These are phyloP conservation scores for Lycopodina hypogea DNA, from an alignment of 37 sponge, comb jelly and placozoan genomes.

Conservation along the genomic window DNA sequence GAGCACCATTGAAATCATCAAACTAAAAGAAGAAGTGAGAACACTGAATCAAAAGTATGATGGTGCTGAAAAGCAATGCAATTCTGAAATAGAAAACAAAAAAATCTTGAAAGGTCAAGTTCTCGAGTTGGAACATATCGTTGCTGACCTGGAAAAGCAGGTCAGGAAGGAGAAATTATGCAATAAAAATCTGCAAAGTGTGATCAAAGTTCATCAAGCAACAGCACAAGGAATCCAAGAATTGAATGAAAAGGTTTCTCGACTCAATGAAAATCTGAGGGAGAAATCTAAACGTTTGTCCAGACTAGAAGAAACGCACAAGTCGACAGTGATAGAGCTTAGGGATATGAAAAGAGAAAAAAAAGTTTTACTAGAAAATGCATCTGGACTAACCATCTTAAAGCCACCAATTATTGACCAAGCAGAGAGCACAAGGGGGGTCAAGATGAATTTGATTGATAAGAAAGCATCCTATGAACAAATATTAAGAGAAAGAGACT, in stretches of 20 bases:
- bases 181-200: constrained; percentile 3
- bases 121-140: constrained; percentile 1
- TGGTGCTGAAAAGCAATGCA: background rate
- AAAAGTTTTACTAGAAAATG: background rate
- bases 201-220: constrained; percentile 3
- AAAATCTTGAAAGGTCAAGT: constrained; percentile 3
- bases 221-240: constrained; percentile 6
- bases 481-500: background rate
- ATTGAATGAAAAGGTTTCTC: constrained; percentile 7
- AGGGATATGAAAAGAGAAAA: constrained; percentile 7
- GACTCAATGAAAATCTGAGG: constrained; percentile 24
- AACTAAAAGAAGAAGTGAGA: constrained; percentile 16
- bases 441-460: constrained; percentile 17
- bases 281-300: constrained; percentile 1
- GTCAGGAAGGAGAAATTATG: constrained; percentile 1
- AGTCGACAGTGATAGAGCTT: background rate
- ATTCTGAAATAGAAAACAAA: background rate
- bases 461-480: background rate
- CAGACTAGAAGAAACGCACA: background rate
- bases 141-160: background rate
- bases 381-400: constrained; percentile 14
- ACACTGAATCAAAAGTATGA: constrained; percentile 7
- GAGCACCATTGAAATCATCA: constrained; percentile 55
- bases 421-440: constrained; percentile 1
- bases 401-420: constrained; percentile 16